These are phyloP conservation scores for Mesoligia furuncula DNA, from an alignment of 2,888 invertebrate species.

Conservation along the genomic window DNA sequence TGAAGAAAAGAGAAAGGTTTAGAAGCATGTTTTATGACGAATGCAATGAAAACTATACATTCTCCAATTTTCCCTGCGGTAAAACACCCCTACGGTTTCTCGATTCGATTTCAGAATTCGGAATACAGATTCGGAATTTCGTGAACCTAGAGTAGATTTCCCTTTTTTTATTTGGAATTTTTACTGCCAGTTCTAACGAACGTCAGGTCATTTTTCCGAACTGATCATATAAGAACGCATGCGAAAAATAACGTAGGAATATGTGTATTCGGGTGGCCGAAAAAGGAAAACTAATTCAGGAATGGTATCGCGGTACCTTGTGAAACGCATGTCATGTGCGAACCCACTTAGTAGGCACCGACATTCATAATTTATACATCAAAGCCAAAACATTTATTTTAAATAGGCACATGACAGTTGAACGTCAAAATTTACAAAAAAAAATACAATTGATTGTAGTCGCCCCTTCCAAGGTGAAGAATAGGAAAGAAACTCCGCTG, in stretches of 20 bases:
- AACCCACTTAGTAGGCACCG: background rate
- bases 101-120: background rate
- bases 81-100: background rate
- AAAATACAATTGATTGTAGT: no score
- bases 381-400: no score
- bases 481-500: no score
- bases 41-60: background rate
- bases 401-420: no score
- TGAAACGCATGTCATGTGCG: background rate
- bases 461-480: no score
- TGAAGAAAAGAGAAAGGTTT: slow-evolving; percentile 9
- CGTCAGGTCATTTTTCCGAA: background rate
- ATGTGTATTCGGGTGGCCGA: background rate
- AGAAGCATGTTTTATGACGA: background rate
- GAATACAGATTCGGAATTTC: background rate
- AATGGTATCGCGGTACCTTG: background rate
- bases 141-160: background rate
- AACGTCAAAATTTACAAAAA: no score
- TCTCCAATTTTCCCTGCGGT: background rate
- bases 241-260: background rate
- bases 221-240: background rate
- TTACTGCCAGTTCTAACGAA: background rate
- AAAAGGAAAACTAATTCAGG: background rate
- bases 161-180: background rate
- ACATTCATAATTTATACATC: no score